Percentiles rank a stretch among this genome's conserved stretches.
phyloP scores from a whole-genome alignment of 2,113 vertebrate species.

The rabbit (Oryctolagus cuniculus) region DNA sequence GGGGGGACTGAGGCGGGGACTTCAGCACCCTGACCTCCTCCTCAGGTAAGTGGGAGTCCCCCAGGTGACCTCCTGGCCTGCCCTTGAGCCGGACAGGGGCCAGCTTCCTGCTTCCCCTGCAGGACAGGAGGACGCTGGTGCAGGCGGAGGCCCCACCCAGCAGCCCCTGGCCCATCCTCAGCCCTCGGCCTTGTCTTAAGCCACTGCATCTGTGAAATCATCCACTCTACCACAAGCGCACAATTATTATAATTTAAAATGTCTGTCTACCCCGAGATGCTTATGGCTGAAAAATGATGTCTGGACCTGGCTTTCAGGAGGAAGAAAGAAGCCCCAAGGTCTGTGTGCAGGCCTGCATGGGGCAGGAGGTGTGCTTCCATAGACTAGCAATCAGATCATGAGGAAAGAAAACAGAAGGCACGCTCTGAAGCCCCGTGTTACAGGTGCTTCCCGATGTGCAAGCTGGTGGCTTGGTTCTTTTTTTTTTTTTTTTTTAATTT shows the following conservation, averaged over 20 bases:
- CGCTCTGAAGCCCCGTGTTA: no score
- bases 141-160: background rate
- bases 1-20: background rate
- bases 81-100: background rate
- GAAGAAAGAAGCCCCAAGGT: no score
- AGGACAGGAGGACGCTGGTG: background rate
- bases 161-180: background rate
- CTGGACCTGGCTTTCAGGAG: conserved; percentile 6
- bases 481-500: no score
- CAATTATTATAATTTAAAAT: background rate
- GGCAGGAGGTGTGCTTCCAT: no score
- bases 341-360: no score
- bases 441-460: no score
- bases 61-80: background rate
- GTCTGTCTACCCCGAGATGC: background rate
- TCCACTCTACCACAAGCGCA: background rate
- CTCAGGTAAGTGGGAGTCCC: background rate
- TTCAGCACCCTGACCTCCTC: background rate
- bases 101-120: background rate
- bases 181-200: background rate
- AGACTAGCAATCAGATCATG: no score
- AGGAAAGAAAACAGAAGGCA: no score
- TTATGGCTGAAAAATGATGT: background rate
- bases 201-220: background rate
- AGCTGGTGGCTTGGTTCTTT: no score